Evolutionary conservation across 2,797 vertebrate species (phyloP).

Genomic region (Bovichtus variegatus): DNA sequence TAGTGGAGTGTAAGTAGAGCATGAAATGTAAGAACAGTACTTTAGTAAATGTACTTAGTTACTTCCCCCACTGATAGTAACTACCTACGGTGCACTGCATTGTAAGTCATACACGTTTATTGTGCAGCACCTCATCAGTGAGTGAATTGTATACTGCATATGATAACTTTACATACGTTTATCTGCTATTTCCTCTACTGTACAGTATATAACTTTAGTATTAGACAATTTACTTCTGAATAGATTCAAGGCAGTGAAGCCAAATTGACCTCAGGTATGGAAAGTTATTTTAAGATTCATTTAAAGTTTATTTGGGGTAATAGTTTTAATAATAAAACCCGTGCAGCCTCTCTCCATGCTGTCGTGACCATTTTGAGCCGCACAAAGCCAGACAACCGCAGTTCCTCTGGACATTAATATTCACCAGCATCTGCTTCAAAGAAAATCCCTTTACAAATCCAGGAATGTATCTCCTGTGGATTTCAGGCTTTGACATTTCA

Average conservation of each 20-base stretch:
- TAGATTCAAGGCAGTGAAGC: conserved; percentile 6
- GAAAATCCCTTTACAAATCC: conserved; percentile 85
- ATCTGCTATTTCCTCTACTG: not conserved
- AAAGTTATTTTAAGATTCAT: conserved; percentile 22
- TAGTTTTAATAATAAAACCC: conserved; percentile 31
- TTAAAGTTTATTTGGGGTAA: conserved; percentile 36
- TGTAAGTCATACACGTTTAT: not conserved
- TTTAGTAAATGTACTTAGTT: not conserved
- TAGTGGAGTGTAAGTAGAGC: not conserved
- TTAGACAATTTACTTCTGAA: not conserved
- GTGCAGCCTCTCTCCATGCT: conserved; percentile 48
- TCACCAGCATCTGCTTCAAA: conserved; percentile 78
- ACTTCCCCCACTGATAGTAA: not conserved
- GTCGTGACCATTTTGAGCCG: conserved; percentile 58
- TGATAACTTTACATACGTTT: not conserved
- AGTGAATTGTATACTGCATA: not conserved
- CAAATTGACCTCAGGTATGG: conserved; percentile 11
- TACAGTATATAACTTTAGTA: not conserved
- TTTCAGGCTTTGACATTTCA: conserved; percentile 81
- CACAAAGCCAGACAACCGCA: conserved; percentile 64
- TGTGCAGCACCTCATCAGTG: not conserved
- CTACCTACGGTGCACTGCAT: not conserved
- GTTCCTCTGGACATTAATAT: conserved; percentile 80
- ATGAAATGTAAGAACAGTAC: not conserved
- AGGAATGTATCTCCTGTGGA: conserved; percentile 77